These are phyloP conservation scores for Melikaiella ostensackeni DNA, from an alignment of 2,888 invertebrate genomes.

Conservation along the genomic window DNA sequence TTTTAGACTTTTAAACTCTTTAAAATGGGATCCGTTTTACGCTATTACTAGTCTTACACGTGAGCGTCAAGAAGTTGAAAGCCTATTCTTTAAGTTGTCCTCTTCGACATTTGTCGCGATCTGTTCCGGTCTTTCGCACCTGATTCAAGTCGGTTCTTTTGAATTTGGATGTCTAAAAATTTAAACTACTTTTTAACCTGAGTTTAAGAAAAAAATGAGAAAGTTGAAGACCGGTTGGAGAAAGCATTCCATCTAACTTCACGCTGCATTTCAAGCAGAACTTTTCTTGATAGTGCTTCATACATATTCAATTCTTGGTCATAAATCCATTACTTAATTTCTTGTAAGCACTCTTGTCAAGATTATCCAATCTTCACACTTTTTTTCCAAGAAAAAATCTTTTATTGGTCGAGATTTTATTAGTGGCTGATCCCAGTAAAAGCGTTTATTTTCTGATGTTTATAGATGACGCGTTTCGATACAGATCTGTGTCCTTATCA, in stretches of 20 bases:
- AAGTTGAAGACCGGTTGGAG: constrained; percentile 33
- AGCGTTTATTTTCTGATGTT: too few relatives aligned
- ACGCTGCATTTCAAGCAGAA: constrained; percentile 33
- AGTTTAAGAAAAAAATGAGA: constrained; percentile 31
- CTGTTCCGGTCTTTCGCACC: constrained; percentile 56
- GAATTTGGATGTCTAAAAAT: constrained; percentile 6
- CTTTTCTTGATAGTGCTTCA: constrained; percentile 33
- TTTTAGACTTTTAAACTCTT: constrained; percentile 55
- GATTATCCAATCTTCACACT: too few relatives aligned
- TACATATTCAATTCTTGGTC: constrained; percentile 28
- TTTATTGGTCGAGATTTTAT: too few relatives aligned
- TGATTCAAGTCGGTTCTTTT: constrained; percentile 32
- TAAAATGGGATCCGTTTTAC: constrained; percentile 21
- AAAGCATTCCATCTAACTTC: constrained; percentile 12
- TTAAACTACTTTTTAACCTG: neutral
- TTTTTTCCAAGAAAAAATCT: too few relatives aligned
- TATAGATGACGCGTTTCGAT: too few relatives aligned
- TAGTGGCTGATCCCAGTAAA: too few relatives aligned
- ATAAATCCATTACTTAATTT: constrained; percentile 30
- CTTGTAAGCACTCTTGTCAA: constrained; percentile 1
- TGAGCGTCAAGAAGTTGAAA: constrained; percentile 37
- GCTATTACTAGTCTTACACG: constrained; percentile 53
- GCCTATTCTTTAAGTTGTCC: neutral
- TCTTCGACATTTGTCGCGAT: constrained; percentile 59
- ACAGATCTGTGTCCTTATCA: too few relatives aligned